These are phyloP conservation scores for Manis pentadactyla DNA, from an alignment of 2,797 vertebrate genomes.

Conservation along the genomic window DNA sequence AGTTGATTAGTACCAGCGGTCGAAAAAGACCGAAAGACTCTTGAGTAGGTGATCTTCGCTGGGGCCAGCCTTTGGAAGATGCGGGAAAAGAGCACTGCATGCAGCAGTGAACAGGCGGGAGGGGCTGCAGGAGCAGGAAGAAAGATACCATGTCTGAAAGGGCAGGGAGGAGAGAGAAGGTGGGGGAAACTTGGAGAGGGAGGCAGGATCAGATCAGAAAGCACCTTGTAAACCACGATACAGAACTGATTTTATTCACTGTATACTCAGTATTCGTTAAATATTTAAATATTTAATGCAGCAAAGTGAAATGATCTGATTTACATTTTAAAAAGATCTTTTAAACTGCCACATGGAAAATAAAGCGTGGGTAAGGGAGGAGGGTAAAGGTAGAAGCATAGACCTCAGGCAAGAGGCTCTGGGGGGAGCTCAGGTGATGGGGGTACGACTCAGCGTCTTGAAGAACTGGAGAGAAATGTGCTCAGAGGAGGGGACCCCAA, in stretches of 20 bases:
- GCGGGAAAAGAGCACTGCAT: background rate
- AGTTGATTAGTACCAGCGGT: background rate
- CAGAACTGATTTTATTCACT: background rate
- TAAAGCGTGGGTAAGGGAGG: background rate
- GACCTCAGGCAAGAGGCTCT: background rate
- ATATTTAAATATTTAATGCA: background rate
- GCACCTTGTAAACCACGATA: background rate
- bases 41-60: background rate
- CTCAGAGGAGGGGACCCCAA: accelerated
- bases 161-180: background rate
- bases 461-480: background rate
- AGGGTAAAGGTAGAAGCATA: background rate
- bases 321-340: background rate
- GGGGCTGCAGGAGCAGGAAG: background rate
- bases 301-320: background rate
- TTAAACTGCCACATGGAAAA: background rate
- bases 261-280: background rate
- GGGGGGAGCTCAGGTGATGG: background rate
- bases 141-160: background rate
- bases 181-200: background rate
- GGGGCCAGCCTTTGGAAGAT: background rate
- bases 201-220: background rate
- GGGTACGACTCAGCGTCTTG: background rate
- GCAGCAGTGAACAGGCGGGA: background rate
- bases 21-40: background rate